phyloP scores from a whole-genome alignment of 2,888 invertebrate genomes.

The Phyllotreta striolata region DNA sequence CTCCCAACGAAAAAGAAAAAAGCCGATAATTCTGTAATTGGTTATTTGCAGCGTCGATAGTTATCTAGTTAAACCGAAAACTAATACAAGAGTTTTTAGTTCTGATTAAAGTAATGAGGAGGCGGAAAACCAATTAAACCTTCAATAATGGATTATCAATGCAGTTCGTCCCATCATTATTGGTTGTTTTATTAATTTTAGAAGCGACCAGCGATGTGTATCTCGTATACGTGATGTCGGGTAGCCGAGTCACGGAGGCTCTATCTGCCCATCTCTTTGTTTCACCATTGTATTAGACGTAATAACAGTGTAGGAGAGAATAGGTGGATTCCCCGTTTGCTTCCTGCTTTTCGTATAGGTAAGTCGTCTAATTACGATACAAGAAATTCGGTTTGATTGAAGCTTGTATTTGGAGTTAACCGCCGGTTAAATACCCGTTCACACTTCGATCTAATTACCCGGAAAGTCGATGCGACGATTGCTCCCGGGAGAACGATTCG shows the following conservation, averaged over 20 bases:
- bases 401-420: too few relatives aligned
- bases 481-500: too few relatives aligned
- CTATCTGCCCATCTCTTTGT: conserved; percentile 4
- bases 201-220: conserved; percentile 18
- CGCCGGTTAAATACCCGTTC: too few relatives aligned
- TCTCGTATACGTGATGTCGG: conserved; percentile 19
- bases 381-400: too few relatives aligned
- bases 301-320: conserved; percentile 1
- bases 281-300: background rate
- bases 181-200: conserved; percentile 31
- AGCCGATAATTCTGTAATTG: conserved; percentile 27
- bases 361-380: too few relatives aligned
- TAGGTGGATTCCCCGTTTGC: background rate
- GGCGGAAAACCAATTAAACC: conserved; percentile 48
- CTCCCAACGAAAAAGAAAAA: conserved; percentile 24
- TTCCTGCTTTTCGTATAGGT: background rate
- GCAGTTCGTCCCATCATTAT: conserved; percentile 31
- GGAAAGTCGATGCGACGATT: too few relatives aligned
- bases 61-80: conserved; percentile 24
- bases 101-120: conserved; percentile 42
- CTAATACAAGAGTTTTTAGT: conserved; percentile 36
- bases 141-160: conserved; percentile 40
- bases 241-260: conserved; percentile 21
- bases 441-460: too few relatives aligned
- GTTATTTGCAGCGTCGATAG: conserved; percentile 28